Evolutionary conservation across 2,888 invertebrate genomes (phyloP).

Genomic region (Leucania comma): DNA sequence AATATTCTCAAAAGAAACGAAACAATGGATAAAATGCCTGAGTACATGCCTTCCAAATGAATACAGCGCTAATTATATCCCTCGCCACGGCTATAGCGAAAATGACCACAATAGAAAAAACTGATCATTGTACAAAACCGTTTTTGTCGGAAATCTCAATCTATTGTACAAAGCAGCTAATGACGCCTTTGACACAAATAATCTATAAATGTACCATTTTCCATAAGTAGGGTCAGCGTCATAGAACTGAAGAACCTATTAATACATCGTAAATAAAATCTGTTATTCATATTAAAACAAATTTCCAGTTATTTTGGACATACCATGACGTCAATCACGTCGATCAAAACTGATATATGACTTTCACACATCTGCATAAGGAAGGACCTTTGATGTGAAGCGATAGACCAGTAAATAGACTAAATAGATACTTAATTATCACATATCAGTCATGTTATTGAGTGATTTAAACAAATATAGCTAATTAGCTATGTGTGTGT

Average conservation of each 20-base stretch:
- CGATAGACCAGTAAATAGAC: constrained; percentile 17
- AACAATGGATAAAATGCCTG: constrained; percentile 17
- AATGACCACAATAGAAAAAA: constrained; percentile 3
- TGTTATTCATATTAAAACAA: constrained; percentile 34
- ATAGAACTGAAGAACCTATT: constrained; percentile 39
- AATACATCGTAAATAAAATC: constrained; percentile 45
- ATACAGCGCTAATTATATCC: constrained; percentile 27
- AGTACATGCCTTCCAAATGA: constrained; percentile 11
- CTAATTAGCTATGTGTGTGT: neutral
- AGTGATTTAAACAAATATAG: neutral
- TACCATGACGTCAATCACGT: constrained; percentile 50
- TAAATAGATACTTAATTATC: constrained; percentile 19
- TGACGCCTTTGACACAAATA: constrained; percentile 42
- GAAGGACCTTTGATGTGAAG: constrained; percentile 5
- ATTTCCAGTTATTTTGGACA: constrained; percentile 49
- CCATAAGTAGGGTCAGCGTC: constrained; percentile 46
- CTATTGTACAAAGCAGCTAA: constrained; percentile 23
- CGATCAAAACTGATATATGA: constrained; percentile 34
- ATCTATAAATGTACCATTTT: constrained; percentile 36
- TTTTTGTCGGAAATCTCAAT: constrained; percentile 10
- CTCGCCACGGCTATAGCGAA: neutral
- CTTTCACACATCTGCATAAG: constrained; percentile 22
- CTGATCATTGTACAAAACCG: constrained; percentile 10
- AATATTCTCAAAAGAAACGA: neutral
- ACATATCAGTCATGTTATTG: constrained; percentile 2